Evolutionary conservation across 2,113 vertebrate genomes (phyloP), one percentile per base, ranked within the genome.

Genomic region (Dromaius novaehollandiae): DNA sequence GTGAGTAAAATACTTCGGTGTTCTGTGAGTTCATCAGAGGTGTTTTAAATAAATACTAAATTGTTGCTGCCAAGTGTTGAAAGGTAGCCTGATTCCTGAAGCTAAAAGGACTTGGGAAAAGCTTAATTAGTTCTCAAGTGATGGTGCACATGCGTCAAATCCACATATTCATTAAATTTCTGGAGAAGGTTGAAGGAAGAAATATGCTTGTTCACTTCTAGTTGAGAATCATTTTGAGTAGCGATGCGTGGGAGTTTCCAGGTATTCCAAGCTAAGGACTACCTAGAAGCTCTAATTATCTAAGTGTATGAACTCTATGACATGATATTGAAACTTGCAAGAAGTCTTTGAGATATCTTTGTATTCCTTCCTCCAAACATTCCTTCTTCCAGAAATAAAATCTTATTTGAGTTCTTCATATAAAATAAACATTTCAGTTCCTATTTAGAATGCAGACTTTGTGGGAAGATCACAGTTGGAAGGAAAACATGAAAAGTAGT

Each of bases 31-130:
- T 34, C 93, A 87, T 77, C 63, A 90, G 71, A 63, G 74, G 15
- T 48, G 51, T 55, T 97, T 96, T 87, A 93, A 88, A 66, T 53
- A 78, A 34, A 19, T 86, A 75, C 38, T 84, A 70, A 91, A 71
- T 11, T 85, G n/a, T 20, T 80, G 68, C 28, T 96, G 28, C 32
- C 38, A 55, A 68, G 12, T n/a, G 53, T 78, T 63, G 46, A n/a
- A 63, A n/a, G 51, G 44, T 12, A 48, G 60, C 34, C 24, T 56
- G 24, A 76, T 34, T n/a, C 69, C 11, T 76, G 28, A 22, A 18
- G 42, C 60, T 48, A 58, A 53, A 84, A 60, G 20, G 13, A 32
- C 12, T 68, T 63, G 38, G 42, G 9, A 55, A 69, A 69, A 24
- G 5, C 46, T 74, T 73, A 48, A 30, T 84, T 77, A 74, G 11